These are phyloP conservation scores for Halesus radiatus DNA, from an alignment of 1,140 invertebrate species.

Conservation along the genomic window DNA sequence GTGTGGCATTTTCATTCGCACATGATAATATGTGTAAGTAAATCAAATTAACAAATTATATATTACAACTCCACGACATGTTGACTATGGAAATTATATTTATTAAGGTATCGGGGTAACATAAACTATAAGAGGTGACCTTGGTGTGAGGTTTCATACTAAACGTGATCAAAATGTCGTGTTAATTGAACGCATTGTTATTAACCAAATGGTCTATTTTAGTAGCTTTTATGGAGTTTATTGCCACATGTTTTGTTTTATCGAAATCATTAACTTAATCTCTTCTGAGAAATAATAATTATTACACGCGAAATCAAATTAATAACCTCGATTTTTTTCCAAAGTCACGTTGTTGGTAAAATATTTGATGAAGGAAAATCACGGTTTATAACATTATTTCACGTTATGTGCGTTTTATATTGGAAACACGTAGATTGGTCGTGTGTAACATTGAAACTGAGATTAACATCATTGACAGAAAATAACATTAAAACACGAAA, in stretches of 20 bases:
- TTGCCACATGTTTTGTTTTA: constrained; percentile 1
- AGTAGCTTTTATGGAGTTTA: neutral
- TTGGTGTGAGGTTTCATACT: neutral
- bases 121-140: neutral
- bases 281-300: neutral
- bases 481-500: too few relatives aligned
- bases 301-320: neutral
- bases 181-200: constrained; percentile 14
- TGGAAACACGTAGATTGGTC: neutral
- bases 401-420: too few relatives aligned
- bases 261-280: constrained; percentile 15
- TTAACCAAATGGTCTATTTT: constrained; percentile 17
- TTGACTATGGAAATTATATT: neutral
- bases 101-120: neutral
- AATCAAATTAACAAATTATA: constrained; percentile 34
- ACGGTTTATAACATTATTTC: neutral
- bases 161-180: constrained; percentile 38
- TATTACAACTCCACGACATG: neutral
- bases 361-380: constrained; percentile 18
- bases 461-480: too few relatives aligned
- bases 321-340: constrained; percentile 9
- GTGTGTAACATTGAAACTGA: neutral
- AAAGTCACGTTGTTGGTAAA: constrained; percentile 9
- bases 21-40: neutral
- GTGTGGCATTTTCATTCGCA: neutral